Percentiles rank a stretch among this genome's conserved stretches.
phyloP scores from a whole-genome alignment of 35 echinoderm and acorn worm species.

The Holothuria glaberrima region DNA sequence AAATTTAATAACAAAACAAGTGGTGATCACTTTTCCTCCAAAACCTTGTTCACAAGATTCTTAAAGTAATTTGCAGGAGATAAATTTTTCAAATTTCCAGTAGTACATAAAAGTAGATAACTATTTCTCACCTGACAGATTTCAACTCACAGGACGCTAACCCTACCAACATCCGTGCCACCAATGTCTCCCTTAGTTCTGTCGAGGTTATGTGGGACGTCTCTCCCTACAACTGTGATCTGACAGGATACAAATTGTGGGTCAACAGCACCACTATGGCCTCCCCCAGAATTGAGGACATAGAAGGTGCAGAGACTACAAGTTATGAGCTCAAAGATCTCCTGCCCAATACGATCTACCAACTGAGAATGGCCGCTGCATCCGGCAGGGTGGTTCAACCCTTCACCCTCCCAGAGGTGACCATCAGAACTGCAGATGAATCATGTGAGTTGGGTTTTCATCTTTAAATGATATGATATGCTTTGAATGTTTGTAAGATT shows the following conservation, averaged over 20 bases:
- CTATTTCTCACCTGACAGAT: constrained; percentile 25
- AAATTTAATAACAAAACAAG: too few species aligned
- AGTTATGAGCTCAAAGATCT: constrained; percentile 53
- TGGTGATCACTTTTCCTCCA: too few species aligned
- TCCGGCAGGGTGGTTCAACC: background rate
- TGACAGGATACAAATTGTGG: constrained; percentile 74
- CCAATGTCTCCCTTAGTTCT: constrained; percentile 17
- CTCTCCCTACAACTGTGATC: constrained; percentile 81
- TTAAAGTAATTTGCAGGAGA: too few species aligned
- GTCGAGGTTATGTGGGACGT: constrained; percentile 65
- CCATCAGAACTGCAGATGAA: constrained; percentile 17
- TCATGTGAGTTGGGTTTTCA: constrained; percentile 30
- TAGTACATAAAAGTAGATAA: background rate
- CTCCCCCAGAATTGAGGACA: background rate
- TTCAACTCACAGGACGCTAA: constrained; percentile 58
- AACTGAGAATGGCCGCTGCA: constrained; percentile 47
- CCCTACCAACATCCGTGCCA: constrained; percentile 55
- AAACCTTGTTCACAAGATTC: too few species aligned
- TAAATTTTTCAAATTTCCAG: background rate
- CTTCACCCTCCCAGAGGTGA: constrained; percentile 28
- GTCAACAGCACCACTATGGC: constrained; percentile 31
- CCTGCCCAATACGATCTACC: constrained; percentile 36
- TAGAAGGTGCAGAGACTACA: constrained; percentile 45
- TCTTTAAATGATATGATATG: background rate
- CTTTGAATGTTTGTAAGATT: too few species aligned